A percentile compares a stretch with the other conserved stretches of the same genome.
phyloP scores from a whole-genome alignment of 2,113 vertebrate genomes.

The Salvelinus alpinus region DNA sequence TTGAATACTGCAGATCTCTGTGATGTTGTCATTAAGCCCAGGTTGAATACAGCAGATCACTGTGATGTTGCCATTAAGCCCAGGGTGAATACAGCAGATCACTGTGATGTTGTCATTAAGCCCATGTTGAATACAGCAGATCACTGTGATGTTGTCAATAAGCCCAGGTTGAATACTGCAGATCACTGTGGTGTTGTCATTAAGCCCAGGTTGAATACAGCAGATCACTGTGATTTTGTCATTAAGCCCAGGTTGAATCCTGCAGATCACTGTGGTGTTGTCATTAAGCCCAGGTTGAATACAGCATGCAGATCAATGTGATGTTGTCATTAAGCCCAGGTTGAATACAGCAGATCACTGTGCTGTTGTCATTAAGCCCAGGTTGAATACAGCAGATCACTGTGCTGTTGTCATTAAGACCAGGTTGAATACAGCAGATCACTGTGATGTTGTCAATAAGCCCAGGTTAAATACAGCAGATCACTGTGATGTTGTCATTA shows the following conservation, averaged over 20 bases:
- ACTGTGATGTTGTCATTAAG: no score
- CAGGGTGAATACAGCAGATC: not conserved
- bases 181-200: not conserved
- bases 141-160: no score
- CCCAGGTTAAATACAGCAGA: not conserved
- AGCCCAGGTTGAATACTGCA: not conserved
- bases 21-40: no score
- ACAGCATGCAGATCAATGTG: not conserved
- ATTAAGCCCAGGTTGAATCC: no score
- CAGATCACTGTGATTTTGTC: not conserved
- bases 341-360: not conserved
- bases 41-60: not conserved
- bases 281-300: no score
- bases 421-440: not conserved
- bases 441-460: no score
- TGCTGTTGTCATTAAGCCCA: no score
- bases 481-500: no score
- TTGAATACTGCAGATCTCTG: not conserved
- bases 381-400: not conserved
- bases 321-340: no score
- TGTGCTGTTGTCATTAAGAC: no score
- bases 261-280: not conserved
- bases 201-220: not conserved
- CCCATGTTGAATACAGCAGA: not conserved
- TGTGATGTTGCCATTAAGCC: no score